These are phyloP conservation scores for Drosophila demipolita DNA, from an alignment of 2,888 invertebrate genomes.

Conservation along the genomic window DNA sequence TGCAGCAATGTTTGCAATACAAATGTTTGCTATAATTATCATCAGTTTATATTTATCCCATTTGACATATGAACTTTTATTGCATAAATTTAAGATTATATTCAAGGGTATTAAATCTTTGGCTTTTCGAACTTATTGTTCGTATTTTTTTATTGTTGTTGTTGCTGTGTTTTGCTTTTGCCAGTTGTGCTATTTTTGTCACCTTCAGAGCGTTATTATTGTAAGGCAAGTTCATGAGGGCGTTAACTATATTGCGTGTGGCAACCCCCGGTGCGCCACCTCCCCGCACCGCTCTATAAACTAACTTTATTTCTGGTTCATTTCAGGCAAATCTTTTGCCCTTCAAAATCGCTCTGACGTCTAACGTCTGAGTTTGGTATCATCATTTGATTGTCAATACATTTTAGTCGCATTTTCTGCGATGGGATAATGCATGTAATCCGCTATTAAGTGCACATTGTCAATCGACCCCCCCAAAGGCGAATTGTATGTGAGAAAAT, in stretches of 20 bases:
- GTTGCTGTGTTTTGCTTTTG: conserved; percentile 45
- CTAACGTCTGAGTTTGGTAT: conserved; percentile 68
- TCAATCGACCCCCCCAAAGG: conserved; percentile 69
- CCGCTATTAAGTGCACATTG: conserved; percentile 83
- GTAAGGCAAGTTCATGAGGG: conserved; percentile 29
- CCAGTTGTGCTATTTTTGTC: conserved; percentile 59
- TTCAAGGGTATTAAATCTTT: conserved; percentile 42
- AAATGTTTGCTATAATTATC: background rate
- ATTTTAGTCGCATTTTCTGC: conserved; percentile 74
- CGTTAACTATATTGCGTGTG: conserved; percentile 34
- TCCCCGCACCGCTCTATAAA: conserved; percentile 8
- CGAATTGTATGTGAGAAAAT: conserved; percentile 76
- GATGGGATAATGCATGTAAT: conserved; percentile 83
- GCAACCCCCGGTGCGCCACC: background rate
- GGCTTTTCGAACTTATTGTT: conserved; percentile 30
- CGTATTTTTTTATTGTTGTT: background rate
- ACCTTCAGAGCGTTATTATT: conserved; percentile 39
- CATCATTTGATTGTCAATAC: conserved; percentile 83
- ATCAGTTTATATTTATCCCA: background rate
- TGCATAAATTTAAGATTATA: background rate
- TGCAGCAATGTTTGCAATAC: too few relatives aligned
- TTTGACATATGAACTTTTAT: background rate
- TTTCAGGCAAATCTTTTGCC: conserved; percentile 40
- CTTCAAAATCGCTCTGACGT: conserved; percentile 17
- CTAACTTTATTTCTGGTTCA: conserved; percentile 57